Conservation (phyloP, 1,140 invertebrate species). For the Thaumetopoea pityocampa region DNA sequence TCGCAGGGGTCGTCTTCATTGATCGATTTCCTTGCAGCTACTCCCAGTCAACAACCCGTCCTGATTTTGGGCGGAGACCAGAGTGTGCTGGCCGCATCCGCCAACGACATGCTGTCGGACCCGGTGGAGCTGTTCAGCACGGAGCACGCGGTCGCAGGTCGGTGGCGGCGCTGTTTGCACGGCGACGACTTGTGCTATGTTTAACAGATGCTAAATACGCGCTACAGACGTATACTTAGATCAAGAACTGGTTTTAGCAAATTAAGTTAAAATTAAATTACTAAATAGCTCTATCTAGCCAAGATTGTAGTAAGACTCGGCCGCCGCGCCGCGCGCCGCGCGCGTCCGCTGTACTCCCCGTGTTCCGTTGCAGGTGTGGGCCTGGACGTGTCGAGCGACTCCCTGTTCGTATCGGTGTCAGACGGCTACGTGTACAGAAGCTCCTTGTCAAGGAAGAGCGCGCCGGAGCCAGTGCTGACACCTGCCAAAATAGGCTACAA, state of each 20-base stretch:
- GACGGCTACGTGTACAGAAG: constrained; percentile 78
- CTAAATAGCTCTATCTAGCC: too few species aligned
- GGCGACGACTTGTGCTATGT: too few species aligned
- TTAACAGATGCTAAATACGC: too few species aligned
- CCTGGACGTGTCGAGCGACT: constrained; percentile 81
- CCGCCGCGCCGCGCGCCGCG: too few species aligned
- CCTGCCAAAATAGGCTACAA: constrained; percentile 77
- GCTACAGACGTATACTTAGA: too few species aligned
- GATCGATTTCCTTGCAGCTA: constrained; percentile 46
- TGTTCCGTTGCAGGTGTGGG: constrained; percentile 80
- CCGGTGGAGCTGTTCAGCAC: constrained; percentile 74
- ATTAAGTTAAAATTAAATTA: too few species aligned
- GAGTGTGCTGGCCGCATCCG: constrained; percentile 81
- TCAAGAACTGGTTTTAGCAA: too few species aligned
- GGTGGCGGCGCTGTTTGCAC: too few species aligned
- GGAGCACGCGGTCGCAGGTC: constrained; percentile 56
- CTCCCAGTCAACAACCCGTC: constrained; percentile 78
- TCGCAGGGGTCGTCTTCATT: too few species aligned
- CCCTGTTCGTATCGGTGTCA: constrained; percentile 86
- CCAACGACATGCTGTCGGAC: constrained; percentile 80
- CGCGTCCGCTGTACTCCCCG: too few species aligned
- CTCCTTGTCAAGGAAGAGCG: constrained; percentile 52
- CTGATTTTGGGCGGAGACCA: constrained; percentile 84
- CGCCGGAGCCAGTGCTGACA: constrained; percentile 74
- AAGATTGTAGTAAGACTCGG: too few species aligned